Evolutionary conservation across 2,888 invertebrate species (phyloP), one percentile per base, ranked within the genome.

Genomic region (Amiota minor): DNA sequence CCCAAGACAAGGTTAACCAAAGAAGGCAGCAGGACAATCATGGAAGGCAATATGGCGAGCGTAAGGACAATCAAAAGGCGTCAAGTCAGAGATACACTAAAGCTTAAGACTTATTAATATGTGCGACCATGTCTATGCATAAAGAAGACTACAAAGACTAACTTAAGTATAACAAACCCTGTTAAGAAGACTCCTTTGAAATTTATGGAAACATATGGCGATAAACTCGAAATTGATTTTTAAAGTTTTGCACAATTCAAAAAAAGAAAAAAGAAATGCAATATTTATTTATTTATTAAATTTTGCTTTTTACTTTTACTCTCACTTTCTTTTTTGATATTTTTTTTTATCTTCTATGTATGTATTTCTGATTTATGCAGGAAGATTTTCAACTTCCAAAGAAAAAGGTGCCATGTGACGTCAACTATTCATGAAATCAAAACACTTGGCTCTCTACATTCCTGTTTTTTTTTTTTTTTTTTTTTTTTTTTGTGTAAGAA

Each of bases 221-320:
- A 11, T 4, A 20, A 59, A 59, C 18, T n/a, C 1, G 45, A 65
- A 65, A 65, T 65, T 47, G 65, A 65, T 65, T 65, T 65, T 65
- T 65, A 10, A 65, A 65, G 12, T 46, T 62, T 62, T 65, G n/a
- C n/a, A 1, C 16, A 10, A 20, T 23, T 59, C 35, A 35, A 55
- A 55, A 12, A 55, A 55, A 14, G n/a, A 18, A 35, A 55, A 55
- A 12, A 55, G n/a, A 14, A n/a, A 18, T 18, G 18, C 10, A 11
- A 9, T 18, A 59, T 59, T 59, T 59, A 59, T 59, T 35, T 35
- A 6, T 35, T 35, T 35, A 23, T 18, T 20, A 16, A 59, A 18
- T 20, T 59, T 59, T 56, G 3, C 8, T 59, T 59, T 16, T 59
- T 23, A 20, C 23, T 11, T 20, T 20, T 4, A 10, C 20, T 18